Evolutionary conservation across 1,140 invertebrate genomes (phyloP).

Genomic region (Polypedilum vanderplanki): DNA sequence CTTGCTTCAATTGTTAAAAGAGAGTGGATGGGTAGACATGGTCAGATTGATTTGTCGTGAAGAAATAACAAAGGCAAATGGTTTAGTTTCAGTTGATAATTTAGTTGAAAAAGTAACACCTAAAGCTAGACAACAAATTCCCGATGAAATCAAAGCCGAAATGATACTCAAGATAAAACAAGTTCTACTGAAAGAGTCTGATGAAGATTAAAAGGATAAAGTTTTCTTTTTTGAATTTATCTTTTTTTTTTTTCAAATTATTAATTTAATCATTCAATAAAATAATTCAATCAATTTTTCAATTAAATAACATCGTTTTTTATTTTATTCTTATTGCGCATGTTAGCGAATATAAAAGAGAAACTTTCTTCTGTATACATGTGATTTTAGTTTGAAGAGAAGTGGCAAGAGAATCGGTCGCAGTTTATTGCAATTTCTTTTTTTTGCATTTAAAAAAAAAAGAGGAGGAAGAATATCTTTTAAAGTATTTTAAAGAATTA

Average conservation of each 20-base stretch:
- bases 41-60: not conserved
- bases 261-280: too few relatives aligned
- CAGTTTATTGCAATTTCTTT: not conserved
- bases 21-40: not conserved
- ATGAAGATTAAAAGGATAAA: not conserved
- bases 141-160: not conserved
- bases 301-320: not conserved
- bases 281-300: too few relatives aligned
- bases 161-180: not conserved
- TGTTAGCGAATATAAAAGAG: not conserved
- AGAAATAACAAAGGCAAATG: not conserved
- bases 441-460: not conserved
- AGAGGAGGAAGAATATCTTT: too few relatives aligned
- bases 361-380: not conserved
- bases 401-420: not conserved
- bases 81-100: not conserved
- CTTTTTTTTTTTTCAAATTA: too few relatives aligned
- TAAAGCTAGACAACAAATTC: not conserved
- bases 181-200: not conserved
- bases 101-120: not conserved
- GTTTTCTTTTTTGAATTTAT: too few relatives aligned
- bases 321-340: not conserved
- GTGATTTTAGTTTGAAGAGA: slow-evolving; percentile 1
- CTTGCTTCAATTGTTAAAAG: not conserved
- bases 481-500: too few relatives aligned